A percentile compares a stretch with the other conserved stretches of the same genome.
Evolutionary conservation across 2,888 invertebrate genomes (phyloP).

Genomic region (Diarsia mendica): DNA sequence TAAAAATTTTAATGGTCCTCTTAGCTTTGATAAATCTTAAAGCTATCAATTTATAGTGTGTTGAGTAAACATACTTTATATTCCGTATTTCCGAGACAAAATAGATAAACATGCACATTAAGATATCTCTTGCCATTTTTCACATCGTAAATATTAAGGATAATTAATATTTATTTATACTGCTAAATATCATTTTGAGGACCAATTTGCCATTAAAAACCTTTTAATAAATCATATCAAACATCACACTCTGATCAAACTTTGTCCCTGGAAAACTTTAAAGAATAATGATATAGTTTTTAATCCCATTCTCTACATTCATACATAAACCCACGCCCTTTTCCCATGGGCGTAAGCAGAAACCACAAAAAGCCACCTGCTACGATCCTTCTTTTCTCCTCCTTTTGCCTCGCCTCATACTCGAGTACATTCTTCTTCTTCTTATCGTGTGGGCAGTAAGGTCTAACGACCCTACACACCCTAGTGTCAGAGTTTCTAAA

Average conservation of each 20-base stretch:
- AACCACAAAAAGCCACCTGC: too few relatives aligned
- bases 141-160: slow-evolving; percentile 8
- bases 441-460: too few relatives aligned
- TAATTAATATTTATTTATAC: neutral
- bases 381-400: too few relatives aligned
- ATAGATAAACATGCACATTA: slow-evolving; percentile 3
- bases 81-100: neutral
- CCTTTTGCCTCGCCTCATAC: too few relatives aligned
- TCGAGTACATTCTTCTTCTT: too few relatives aligned
- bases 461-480: too few relatives aligned
- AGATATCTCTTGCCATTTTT: neutral
- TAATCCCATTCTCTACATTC: neutral
- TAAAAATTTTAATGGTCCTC: neutral
- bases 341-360: too few relatives aligned
- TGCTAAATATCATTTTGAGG: neutral
- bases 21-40: slow-evolving; percentile 7
- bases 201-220: neutral
- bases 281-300: neutral
- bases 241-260: neutral
- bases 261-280: neutral
- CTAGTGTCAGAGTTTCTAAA: too few relatives aligned
- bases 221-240: neutral
- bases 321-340: too few relatives aligned
- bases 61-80: slow-evolving; percentile 2
- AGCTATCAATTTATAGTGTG: slow-evolving; percentile 10